Evolutionary conservation across 2,888 invertebrate genomes (phyloP), one percentile per base, ranked within the genome.

Genomic region (Pterostichus madidus): DNA sequence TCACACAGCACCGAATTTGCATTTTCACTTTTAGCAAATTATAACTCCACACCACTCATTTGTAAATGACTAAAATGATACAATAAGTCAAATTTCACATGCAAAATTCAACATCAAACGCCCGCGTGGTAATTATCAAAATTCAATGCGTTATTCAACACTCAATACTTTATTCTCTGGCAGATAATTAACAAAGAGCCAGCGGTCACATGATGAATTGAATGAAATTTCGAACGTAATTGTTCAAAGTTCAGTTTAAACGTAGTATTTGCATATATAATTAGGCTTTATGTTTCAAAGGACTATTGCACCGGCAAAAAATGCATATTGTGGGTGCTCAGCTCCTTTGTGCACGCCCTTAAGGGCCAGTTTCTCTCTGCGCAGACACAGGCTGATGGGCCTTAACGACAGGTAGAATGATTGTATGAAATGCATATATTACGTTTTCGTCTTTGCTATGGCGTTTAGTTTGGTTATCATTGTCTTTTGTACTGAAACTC

Each of bases 231-330:
- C 73, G 75, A 61, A 35, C 84, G 83, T 85, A 84, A 88, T 88
- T 88, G 89, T 89, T 89, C 89, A 89, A 89, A 89, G 89, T 89
- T 89, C 88, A 88, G 87, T 88, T 88, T 86, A 89, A 24, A 88
- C 89, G 86, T 53, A 86, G 86, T 87, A 89, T 89, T 89, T 89
- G 86, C 89, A 89, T 89, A 89, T 85, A 89, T 89, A 89, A 89
- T 89, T 89, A 89, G 86, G 84, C 86, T 84, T 85, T 84, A 75
- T 85, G 85, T 85, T 84, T 85, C 85, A 86, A 86, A 85, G 85
- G 85, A 83, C 83, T 81, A 77, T 77, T 68, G 83, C 76, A 83
- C 83, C 64, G 68, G 32, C 76, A 77, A 83, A 83, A 83, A 76
- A 83, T 77, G 81, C 81, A 81, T 53, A 83, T 83, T 83, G 83